phyloP scores from a whole-genome alignment of 2,113 vertebrate genomes.

The Podilymbus podiceps region DNA sequence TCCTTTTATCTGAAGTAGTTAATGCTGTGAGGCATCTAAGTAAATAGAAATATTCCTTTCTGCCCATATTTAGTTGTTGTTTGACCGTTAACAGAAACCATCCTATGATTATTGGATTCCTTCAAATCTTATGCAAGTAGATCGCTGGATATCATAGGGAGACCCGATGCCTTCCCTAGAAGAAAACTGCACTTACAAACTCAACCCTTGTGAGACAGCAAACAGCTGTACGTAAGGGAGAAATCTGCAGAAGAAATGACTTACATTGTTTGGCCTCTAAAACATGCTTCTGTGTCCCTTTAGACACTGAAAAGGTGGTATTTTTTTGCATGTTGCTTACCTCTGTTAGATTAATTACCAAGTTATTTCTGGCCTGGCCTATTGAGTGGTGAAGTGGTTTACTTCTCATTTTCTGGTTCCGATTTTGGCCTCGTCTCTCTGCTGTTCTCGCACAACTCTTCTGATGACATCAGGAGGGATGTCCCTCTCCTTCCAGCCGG shows the following conservation, averaged over 20 bases:
- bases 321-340: not conserved
- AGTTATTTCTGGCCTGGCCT: not conserved
- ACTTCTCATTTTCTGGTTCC: not conserved
- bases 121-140: not conserved
- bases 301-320: not conserved
- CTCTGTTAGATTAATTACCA: not conserved
- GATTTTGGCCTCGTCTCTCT: not conserved
- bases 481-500: not conserved
- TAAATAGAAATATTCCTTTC: not conserved
- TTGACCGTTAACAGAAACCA: not conserved
- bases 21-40: not conserved
- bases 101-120: not conserved
- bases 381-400: not conserved
- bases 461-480: not conserved
- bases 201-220: not conserved
- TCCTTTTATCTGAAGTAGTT: not conserved
- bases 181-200: not conserved
- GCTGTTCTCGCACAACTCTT: not conserved
- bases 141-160: not conserved
- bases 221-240: not conserved
- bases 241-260: not conserved
- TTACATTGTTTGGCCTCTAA: not conserved
- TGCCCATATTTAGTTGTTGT: not conserved
- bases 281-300: not conserved
- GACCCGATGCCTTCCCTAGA: not conserved